These are phyloP conservation scores for Botia kubotai DNA, from an alignment of 2,797 vertebrate species.

Conservation along the genomic window DNA sequence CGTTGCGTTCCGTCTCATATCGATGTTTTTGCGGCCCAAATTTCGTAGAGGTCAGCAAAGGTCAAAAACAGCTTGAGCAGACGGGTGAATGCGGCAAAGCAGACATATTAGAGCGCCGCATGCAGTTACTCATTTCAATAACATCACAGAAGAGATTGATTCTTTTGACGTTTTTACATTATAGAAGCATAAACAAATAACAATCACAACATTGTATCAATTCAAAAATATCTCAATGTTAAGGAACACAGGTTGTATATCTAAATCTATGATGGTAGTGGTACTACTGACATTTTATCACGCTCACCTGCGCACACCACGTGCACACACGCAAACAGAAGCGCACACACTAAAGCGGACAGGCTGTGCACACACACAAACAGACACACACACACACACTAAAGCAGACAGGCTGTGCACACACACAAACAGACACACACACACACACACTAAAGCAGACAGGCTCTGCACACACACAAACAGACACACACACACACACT, in stretches of 20 bases:
- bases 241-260: background rate
- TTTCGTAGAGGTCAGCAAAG: constrained; percentile 50
- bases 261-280: background rate
- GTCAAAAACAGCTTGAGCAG: constrained; percentile 29
- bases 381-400: background rate
- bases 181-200: background rate
- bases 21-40: constrained; percentile 21
- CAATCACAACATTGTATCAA: background rate
- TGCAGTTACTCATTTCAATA: constrained; percentile 9
- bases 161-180: background rate
- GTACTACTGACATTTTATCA: background rate
- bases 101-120: constrained; percentile 32
- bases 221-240: too few relatives aligned
- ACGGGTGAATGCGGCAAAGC: constrained; percentile 37
- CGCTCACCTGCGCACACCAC: background rate
- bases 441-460: background rate
- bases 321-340: too few relatives aligned
- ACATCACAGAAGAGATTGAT: background rate
- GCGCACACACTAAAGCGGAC: background rate
- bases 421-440: background rate
- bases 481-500: constrained; percentile 3
- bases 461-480: background rate
- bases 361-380: background rate
- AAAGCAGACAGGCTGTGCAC: background rate
- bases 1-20: constrained; percentile 3